phyloP scores from a whole-genome alignment of 2,113 vertebrate species.

The Dinomys branickii region DNA sequence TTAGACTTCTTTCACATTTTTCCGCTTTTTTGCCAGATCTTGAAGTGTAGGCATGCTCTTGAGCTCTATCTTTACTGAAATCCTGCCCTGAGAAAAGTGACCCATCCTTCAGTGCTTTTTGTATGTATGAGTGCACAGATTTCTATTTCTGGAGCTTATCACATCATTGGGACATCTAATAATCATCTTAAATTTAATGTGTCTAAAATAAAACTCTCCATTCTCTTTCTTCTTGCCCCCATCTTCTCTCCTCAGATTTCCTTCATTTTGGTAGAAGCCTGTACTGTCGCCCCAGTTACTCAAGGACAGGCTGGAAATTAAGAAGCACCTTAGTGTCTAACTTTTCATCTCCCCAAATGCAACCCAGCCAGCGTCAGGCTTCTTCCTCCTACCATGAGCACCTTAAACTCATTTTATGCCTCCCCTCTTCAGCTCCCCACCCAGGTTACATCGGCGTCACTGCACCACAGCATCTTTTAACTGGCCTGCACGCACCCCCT shows the following conservation, averaged over 20 bases:
- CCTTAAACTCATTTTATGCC: neutral
- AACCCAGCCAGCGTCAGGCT: neutral
- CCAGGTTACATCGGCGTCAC: neutral
- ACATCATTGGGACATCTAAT: no score
- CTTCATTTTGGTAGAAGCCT: no score
- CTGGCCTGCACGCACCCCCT: neutral
- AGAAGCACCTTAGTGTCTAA: neutral
- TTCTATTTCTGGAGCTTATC: neutral
- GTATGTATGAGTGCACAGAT: neutral
- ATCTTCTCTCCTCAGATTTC: no score
- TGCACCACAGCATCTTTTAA: neutral
- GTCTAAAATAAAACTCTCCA: no score
- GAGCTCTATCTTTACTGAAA: neutral
- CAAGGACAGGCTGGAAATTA: neutral
- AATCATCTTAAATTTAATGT: no score
- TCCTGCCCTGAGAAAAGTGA: neutral
- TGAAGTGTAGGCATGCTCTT: neutral
- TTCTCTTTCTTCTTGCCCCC: no score
- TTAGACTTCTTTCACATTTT: neutral
- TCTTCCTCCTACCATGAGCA: neutral
- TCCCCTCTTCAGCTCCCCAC: neutral
- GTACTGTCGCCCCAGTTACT: neutral
- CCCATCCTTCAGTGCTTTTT: neutral
- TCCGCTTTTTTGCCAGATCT: neutral
- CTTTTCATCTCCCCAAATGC: neutral